phyloP scores from a whole-genome alignment of 2,113 vertebrate genomes.

The Picathartes gymnocephalus region DNA sequence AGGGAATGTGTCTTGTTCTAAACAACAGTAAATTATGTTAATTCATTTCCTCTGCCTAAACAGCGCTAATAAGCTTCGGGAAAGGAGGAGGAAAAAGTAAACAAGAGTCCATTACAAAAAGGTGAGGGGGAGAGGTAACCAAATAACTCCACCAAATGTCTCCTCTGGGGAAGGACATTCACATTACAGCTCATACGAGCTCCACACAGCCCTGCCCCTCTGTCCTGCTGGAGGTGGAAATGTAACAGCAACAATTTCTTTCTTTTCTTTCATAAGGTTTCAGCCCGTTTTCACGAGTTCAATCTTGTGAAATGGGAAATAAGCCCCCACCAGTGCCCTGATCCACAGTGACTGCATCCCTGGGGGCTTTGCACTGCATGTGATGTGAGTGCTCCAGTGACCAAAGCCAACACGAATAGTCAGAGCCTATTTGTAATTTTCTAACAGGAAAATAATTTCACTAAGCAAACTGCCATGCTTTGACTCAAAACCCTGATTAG shows the following conservation, averaged over 20 bases:
- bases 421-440: constrained; percentile 27
- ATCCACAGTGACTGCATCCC: background rate
- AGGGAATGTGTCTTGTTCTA: constrained; percentile 67
- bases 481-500: constrained; percentile 50
- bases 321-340: background rate
- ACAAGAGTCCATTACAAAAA: constrained; percentile 57
- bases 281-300: background rate
- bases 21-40: constrained; percentile 85
- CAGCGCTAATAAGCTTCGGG: constrained; percentile 74
- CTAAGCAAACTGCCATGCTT: constrained; percentile 9
- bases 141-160: constrained; percentile 19
- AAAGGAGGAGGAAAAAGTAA: constrained; percentile 62
- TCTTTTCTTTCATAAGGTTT: background rate
- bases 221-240: background rate
- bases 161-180: constrained; percentile 10
- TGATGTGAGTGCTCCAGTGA: background rate
- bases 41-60: constrained; percentile 84
- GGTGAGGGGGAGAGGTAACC: constrained; percentile 42
- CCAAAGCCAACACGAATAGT: background rate
- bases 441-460: constrained; percentile 61
- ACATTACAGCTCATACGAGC: background rate
- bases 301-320: background rate
- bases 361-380: background rate
- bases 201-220: background rate
- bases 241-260: background rate